Base-by-base conservation (phyloP, 1,140 invertebrate species). In the Saxidomus purpurata region DNA sequence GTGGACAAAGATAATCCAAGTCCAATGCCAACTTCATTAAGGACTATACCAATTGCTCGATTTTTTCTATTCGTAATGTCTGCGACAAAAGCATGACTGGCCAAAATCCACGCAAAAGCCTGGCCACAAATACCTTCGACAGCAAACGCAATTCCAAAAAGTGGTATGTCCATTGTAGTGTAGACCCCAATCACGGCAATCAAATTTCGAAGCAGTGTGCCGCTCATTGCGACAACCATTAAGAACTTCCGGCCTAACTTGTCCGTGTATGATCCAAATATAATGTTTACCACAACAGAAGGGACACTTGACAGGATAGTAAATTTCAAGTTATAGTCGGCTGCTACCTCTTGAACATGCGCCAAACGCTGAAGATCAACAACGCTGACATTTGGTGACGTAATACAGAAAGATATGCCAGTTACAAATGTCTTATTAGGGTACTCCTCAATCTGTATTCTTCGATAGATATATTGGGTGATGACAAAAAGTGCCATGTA, bases 261-360 rank as follows among this genome's bases (percentile, higher is more conserved):
- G 36, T 87, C 85, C 13, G 85, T 87, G n/a, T 76, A 63, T n/a
- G 85, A 77, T 28, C 85, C 74, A 40, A 87, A 63, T 31, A 87
- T 36, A 19, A 87, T 61, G 40, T 87, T 87, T 19, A 43, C 52
- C 38, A 76, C 28, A 6, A 87, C 43, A 17, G 85, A 43, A n/a
- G 59, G 49, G 11, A 63, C 34, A 31, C 49, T 28, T 31, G 47
- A 17, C 13, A 47, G 15, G 3, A 79, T 36, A n/a, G 17, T 77
- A 11, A 79, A 79, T 8, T 34, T 28, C 17, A 74, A 13, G 43
- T 63, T 38, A 8, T 43, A 77, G 13, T 34, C 17, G 11, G 85
- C 49, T 28, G 85, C 52, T 17, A 63, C 25, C 52, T 79, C 40
- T 28, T 87, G 85, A 4, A 87, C 67, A 34, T 36, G 34, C 11